phyloP scores from a whole-genome alignment of 2,797 vertebrate genomes.

The Alca torda region DNA sequence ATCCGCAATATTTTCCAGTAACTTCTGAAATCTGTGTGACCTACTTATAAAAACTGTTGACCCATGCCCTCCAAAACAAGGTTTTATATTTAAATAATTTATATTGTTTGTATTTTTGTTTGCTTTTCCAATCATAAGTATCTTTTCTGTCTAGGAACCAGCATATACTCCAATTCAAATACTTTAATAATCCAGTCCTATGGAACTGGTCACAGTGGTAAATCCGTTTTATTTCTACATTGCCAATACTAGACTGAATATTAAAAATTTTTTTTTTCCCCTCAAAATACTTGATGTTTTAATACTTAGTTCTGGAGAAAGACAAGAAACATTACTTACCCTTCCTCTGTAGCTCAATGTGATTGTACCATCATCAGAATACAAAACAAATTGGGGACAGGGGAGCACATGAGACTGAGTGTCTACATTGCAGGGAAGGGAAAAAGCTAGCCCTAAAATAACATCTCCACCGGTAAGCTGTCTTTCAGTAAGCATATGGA shows the following conservation, averaged over 20 bases:
- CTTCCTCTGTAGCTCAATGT: conserved; percentile 16
- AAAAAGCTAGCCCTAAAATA: conserved; percentile 8
- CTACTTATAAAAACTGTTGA: background rate
- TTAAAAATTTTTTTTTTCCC: background rate
- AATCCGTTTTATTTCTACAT: background rate
- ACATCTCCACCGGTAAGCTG: background rate
- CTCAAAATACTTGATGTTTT: background rate
- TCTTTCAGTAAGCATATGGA: background rate
- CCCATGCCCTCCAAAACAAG: background rate
- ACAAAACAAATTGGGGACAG: conserved; percentile 29
- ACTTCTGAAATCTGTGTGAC: background rate
- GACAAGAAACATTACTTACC: conserved; percentile 38
- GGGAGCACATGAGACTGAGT: background rate
- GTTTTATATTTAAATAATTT: background rate
- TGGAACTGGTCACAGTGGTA: background rate
- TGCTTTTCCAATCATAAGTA: background rate
- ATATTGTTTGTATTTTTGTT: background rate
- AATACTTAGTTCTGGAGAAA: background rate
- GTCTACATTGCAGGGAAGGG: background rate
- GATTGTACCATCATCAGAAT: conserved; percentile 41
- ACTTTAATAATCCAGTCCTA: background rate
- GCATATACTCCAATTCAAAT: background rate
- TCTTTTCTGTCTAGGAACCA: background rate
- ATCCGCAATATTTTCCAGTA: background rate
- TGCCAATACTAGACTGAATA: background rate